Evolutionary conservation across 1,140 invertebrate species (phyloP).

Genomic region (Zaprionus nigranus): DNA sequence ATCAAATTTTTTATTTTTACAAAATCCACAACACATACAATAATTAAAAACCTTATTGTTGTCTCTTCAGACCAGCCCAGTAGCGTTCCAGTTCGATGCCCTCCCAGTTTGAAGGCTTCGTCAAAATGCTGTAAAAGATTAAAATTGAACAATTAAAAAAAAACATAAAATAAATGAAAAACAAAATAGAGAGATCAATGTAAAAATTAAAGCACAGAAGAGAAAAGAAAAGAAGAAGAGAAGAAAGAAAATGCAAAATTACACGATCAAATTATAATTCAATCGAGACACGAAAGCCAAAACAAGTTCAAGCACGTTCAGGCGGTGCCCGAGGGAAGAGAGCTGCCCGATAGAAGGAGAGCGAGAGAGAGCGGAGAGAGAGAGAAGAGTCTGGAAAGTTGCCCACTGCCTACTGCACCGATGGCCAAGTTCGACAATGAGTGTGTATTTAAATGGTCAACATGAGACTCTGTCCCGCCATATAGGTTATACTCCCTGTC

Average conservation of each 20-base stretch:
- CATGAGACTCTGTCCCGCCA: constrained; percentile 12
- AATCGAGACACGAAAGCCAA: constrained; percentile 27
- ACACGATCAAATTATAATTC: constrained; percentile 20
- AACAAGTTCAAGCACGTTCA: constrained; percentile 59
- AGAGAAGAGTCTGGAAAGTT: not conserved
- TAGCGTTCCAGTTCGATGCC: constrained; percentile 73
- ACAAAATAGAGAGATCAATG: constrained; percentile 34
- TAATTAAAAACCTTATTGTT: constrained; percentile 30
- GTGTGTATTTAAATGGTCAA: constrained; percentile 49
- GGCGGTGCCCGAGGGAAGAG: constrained; percentile 10
- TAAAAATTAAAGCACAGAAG: not conserved
- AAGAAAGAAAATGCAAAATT: constrained; percentile 19
- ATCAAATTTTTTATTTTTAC: not conserved
- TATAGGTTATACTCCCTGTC: not conserved
- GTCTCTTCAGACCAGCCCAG: constrained; percentile 64
- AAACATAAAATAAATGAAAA: constrained; percentile 16
- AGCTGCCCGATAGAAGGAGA: not conserved
- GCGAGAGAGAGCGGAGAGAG: constrained; percentile 18
- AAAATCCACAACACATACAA: not conserved
- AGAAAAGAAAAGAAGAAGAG: constrained; percentile 1
- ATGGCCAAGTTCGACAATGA: constrained; percentile 81
- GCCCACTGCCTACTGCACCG: constrained; percentile 73
- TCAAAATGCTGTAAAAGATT: constrained; percentile 67
- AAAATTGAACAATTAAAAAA: not conserved
- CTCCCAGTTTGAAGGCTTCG: constrained; percentile 77